These are phyloP conservation scores for Acronicta psi DNA, from an alignment of 2,888 invertebrate species.

Conservation along the genomic window DNA sequence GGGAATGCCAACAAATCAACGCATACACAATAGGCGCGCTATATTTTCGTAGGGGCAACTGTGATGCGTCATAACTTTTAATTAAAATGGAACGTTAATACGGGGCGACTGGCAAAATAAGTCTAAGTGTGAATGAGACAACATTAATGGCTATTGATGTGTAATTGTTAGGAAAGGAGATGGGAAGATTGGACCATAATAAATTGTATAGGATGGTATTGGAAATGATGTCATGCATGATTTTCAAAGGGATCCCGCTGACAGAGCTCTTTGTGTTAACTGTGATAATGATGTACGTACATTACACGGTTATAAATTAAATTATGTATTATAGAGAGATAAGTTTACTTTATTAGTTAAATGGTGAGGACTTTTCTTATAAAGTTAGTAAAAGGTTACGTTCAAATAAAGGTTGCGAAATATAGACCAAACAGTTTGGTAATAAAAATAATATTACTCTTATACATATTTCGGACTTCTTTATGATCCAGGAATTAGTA, in stretches of 20 bases:
- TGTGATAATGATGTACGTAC: conserved; percentile 53
- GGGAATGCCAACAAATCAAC: conserved; percentile 81
- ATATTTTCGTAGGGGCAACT: conserved; percentile 72
- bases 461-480: no score
- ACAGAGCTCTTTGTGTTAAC: conserved; percentile 49
- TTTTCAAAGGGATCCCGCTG: conserved; percentile 63
- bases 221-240: conserved; percentile 76
- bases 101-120: conserved; percentile 71
- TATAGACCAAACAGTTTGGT: no score
- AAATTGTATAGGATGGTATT: conserved; percentile 69
- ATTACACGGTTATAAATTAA: conserved; percentile 40
- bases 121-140: conserved; percentile 65
- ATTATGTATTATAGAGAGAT: conserved; percentile 20
- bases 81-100: conserved; percentile 83
- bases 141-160: conserved; percentile 74
- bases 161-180: conserved; percentile 77
- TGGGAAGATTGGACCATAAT: conserved; percentile 65
- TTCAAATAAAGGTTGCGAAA: no score
- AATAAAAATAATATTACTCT: no score
- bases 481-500: no score
- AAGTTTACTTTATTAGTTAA: conserved; percentile 15
- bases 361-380: not conserved
- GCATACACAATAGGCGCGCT: conserved; percentile 69
- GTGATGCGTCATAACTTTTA: conserved; percentile 86
- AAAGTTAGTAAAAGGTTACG: not conserved